Evolutionary conservation across 1,140 invertebrate genomes (phyloP).

Genomic region (Bombus consobrinus): DNA sequence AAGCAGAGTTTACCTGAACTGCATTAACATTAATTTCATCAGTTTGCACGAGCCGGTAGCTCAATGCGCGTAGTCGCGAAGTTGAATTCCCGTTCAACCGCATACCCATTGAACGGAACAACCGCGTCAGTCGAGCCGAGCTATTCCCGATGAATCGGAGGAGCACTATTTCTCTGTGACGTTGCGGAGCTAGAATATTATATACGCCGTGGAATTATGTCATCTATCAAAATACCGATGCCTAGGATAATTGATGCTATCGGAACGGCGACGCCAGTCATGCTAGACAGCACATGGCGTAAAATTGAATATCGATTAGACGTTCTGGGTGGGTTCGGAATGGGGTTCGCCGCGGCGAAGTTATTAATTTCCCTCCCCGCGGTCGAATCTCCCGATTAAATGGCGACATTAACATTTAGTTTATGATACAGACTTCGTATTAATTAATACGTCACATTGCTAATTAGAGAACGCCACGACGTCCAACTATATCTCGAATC

Average conservation of each 20-base stretch:
- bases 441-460: conserved; percentile 50
- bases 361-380: conserved; percentile 64
- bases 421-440: conserved; percentile 50
- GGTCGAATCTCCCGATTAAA: conserved; percentile 66
- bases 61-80: conserved; percentile 16
- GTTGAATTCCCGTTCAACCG: conserved; percentile 37
- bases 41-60: not conserved
- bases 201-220: conserved; percentile 67
- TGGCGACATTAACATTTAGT: conserved; percentile 54
- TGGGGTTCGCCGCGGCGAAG: conserved; percentile 57
- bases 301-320: conserved; percentile 73
- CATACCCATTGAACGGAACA: conserved; percentile 35
- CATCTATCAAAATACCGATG: conserved; percentile 72
- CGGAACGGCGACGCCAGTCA: conserved; percentile 68
- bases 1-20: not conserved
- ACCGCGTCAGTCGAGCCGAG: conserved; percentile 24
- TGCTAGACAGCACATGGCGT: conserved; percentile 72
- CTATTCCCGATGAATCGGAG: conserved; percentile 55
- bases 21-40: conserved; percentile 47
- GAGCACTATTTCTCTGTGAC: conserved; percentile 59
- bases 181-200: conserved; percentile 64
- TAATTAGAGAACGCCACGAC: conserved; percentile 40
- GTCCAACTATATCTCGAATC: not conserved
- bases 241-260: conserved; percentile 73
- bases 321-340: conserved; percentile 60